Evolutionary conservation across 2,888 invertebrate species (phyloP), one percentile per base, ranked within the genome.

Genomic region (Coenonympha glycerion): DNA sequence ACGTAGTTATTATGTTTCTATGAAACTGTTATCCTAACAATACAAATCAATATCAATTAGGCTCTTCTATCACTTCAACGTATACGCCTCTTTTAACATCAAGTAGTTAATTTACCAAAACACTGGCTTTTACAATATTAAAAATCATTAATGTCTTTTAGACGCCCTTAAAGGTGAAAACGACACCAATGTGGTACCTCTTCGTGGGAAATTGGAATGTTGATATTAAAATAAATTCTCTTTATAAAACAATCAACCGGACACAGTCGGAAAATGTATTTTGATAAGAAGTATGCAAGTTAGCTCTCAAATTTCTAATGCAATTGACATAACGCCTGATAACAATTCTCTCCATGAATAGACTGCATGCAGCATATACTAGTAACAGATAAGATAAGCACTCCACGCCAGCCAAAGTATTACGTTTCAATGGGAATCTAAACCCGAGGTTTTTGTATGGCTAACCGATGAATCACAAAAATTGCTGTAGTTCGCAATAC

Each of bases 31-130:
- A 68, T 70, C 58, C 73, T 78, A 78, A 80, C 78, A 79, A 78
- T 82, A 77, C 73, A 77, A 78, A 78, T n/a, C n/a, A n/a, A 76
- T 76, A 76, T 74, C 72, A 73, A 69, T 80, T 83, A 86, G 83
- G 86, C 82, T 80, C 73, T 75, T 76, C 79, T 85, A 84, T 86
- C 85, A 84, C 83, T 78, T 79, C 76, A 72, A 79, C 86, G 86
- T 87, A 86, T 87, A 87, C 87, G 73, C 76, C 73, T 76, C 78
- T 70, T 55, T 68, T 68, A 59, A 63, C 57, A 56, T 65, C 66
- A 64, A 68, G 49, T 61, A 57, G 65, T 42, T n/a, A 31, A 15
- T 63, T 66, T 36, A 31, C 63, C 65, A 59, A 77, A 73, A 78
- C 75, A 77, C 65, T 58, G 60, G 42, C 60, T 58, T 63, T 69